Conservation (phyloP, 2,888 invertebrate genomes). For the Synergus laeviventris region DNA sequence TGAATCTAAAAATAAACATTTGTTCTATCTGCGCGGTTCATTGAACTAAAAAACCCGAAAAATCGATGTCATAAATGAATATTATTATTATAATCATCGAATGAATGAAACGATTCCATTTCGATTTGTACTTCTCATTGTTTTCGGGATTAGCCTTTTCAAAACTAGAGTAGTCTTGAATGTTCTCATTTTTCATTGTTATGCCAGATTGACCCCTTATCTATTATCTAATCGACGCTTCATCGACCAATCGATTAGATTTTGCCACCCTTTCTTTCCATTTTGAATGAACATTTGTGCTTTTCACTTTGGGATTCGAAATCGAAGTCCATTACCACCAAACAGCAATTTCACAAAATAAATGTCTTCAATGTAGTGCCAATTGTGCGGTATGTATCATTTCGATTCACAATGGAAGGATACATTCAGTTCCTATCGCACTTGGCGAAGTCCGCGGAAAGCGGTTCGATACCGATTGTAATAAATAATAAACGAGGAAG, state of each 20-base stretch:
- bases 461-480: background rate
- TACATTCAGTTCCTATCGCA: background rate
- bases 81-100: no score
- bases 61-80: no score
- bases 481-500: background rate
- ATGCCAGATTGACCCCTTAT: background rate
- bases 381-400: constrained; percentile 34
- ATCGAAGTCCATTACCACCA: constrained; percentile 35
- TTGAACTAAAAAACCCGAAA: no score
- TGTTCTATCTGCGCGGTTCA: no score
- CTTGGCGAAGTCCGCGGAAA: constrained; percentile 14
- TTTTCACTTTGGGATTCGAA: constrained; percentile 22
- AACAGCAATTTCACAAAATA: constrained; percentile 34
- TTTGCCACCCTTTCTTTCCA: background rate
- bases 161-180: background rate
- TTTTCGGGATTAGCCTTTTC: background rate
- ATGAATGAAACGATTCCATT: no score
- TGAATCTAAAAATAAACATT: no score
- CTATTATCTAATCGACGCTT: background rate
- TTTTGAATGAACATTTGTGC: background rate
- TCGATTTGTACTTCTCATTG: constrained; percentile 8
- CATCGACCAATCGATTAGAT: background rate
- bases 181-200: background rate
- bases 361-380: constrained; percentile 31
- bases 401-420: constrained; percentile 27